Evolutionary conservation across 2,888 invertebrate genomes (phyloP), one percentile per base, ranked within the genome.

Genomic region (Acleris cristana): DNA sequence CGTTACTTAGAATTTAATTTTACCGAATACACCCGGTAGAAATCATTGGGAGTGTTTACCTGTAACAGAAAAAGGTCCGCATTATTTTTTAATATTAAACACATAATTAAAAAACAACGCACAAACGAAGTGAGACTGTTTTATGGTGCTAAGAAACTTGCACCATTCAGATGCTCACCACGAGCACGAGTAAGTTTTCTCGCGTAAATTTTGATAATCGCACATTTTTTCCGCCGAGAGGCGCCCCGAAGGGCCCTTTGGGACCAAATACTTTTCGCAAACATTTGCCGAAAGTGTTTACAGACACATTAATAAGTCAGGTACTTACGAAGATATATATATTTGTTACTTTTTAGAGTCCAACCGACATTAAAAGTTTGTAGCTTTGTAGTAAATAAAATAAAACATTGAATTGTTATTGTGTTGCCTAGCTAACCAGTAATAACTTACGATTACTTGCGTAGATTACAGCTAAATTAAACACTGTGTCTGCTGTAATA

Each of bases 171-270:
- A 30, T 49, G 18, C 3, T 51, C 26, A 16, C 19, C 21, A 34
- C 8, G 16, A 40, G 8, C 34, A 34, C 3, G 8, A 23, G 14
- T 51, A 59, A 10, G 23, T 26, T 59, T 51, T 54, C 59, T 55
- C 49, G n/a, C 21, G 56, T 69, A 69, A 69, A 70, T 65, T 69
- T 66, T 23, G n/a, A 65, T 70, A 66, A 70, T 68, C 62, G 69
- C 21, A 67, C 44, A 58, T 69, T 70, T 54, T 64, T 64, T 60
- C 57, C 52, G 26, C 48, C 58, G 26, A 7, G 49, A 26, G 26
- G 26, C n/a, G 26, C 19, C 30, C 19, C 6, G 3, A 26, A 53
- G 51, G 23, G 52, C 14, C 56, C 60, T 21, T 7, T 21, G 62
- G 61, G 54, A 51, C 48, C 48, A n/a, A 67, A 63, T 65, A 66